A percentile compares a stretch with the other conserved stretches of the same genome.
These are phyloP conservation scores for Bombyx mori DNA, from an alignment of 1,140 invertebrate species.

Conservation along the genomic window DNA sequence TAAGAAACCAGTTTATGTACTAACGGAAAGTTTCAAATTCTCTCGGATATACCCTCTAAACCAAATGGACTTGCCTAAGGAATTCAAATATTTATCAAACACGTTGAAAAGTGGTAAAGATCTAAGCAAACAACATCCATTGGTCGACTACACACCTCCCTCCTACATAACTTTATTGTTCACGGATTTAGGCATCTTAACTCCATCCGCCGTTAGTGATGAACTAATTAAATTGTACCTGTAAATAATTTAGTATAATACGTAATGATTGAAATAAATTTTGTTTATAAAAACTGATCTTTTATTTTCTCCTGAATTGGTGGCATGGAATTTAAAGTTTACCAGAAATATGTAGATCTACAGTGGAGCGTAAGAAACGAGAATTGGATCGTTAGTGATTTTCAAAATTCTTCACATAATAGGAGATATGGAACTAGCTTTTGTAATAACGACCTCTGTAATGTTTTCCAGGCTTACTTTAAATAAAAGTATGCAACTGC, in stretches of 20 bases:
- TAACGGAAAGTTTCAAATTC: slow-evolving; percentile 98
- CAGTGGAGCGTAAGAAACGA: too few species aligned
- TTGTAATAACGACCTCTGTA: too few species aligned
- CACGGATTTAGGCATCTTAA: slow-evolving; percentile 95
- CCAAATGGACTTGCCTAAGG: slow-evolving; percentile 90
- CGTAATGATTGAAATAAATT: too few species aligned
- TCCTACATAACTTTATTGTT: slow-evolving; percentile 93
- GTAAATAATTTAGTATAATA: slow-evolving; percentile 62
- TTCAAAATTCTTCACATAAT: too few species aligned
- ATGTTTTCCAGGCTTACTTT: too few species aligned
- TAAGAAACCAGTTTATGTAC: slow-evolving; percentile 96
- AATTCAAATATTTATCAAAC: slow-evolving; percentile 86
- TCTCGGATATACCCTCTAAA: slow-evolving; percentile 93
- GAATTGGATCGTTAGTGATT: too few species aligned
- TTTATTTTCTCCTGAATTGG: too few species aligned
- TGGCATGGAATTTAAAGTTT: too few species aligned
- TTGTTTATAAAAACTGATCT: too few species aligned
- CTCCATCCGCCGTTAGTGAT: slow-evolving; percentile 96
- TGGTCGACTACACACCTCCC: slow-evolving; percentile 97
- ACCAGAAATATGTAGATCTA: too few species aligned
- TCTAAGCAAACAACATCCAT: slow-evolving; percentile 83
- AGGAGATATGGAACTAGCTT: too few species aligned
- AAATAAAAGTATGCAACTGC: too few species aligned
- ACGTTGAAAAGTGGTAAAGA: slow-evolving; percentile 73
- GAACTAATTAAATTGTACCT: slow-evolving; percentile 97